Percentiles rank a stretch among this genome's conserved stretches.
Conservation (phyloP, 2,888 invertebrate genomes). For the Tetranychus piercei region DNA sequence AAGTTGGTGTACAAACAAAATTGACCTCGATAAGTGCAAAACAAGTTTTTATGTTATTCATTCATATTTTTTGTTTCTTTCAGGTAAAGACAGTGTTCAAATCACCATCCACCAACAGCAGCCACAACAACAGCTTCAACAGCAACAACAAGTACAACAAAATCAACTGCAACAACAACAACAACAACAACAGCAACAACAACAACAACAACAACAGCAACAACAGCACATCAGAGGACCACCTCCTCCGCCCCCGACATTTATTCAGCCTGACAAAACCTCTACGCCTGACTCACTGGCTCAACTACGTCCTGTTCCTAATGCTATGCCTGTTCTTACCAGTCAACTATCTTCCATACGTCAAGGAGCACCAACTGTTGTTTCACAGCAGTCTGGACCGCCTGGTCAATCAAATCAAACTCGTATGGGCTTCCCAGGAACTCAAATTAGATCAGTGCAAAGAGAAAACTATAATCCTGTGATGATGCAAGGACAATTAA, state of each 20-base stretch:
- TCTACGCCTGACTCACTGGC: slow-evolving; percentile 16
- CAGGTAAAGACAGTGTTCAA: background rate
- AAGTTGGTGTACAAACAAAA: background rate
- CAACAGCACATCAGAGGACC: slow-evolving; percentile 6
- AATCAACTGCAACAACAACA: background rate
- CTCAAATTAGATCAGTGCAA: background rate
- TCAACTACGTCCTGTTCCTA: slow-evolving; percentile 19
- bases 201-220: background rate
- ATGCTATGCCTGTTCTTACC: slow-evolving; percentile 24
- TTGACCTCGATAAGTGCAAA: background rate
- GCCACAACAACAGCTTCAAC: background rate
- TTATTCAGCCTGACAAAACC: slow-evolving; percentile 12
- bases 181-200: background rate
- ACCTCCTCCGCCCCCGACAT: slow-evolving; percentile 5
- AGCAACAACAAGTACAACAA: background rate
- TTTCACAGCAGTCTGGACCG: background rate
- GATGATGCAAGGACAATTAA: slow-evolving; percentile 10
- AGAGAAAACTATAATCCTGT: background rate
- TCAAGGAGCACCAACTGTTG: background rate
- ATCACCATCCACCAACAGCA: background rate
- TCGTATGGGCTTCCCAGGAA: background rate
- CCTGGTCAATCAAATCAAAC: slow-evolving; percentile 9
- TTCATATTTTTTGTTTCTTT: background rate
- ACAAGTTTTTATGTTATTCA: background rate
- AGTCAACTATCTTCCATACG: slow-evolving; percentile 22